Evolutionary conservation across 2,888 invertebrate genomes (phyloP), one percentile per base, ranked within the genome.

Genomic region (Cataglyphis albicans): DNA sequence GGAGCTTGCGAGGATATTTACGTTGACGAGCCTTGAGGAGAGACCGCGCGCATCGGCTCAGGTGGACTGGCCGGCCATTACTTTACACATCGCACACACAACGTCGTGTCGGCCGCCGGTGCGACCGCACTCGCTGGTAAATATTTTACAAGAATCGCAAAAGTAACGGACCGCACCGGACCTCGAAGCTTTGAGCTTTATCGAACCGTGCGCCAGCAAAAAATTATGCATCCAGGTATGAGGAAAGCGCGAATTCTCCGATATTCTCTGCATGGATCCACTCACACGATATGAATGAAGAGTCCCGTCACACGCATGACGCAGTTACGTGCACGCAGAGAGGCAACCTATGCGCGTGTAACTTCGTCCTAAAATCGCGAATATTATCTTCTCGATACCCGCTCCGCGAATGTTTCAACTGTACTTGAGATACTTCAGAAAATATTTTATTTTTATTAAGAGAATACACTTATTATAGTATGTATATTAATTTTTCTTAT

Each of bases 111-210:
- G 52, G 32, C 59, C 21, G 32, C 59, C 21, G 41, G 32, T 52
- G 52, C 59, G 44, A 59, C 18, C 80, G 21, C n/a, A 52, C 65
- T 65, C 21, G 44, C 74, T 18, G 18, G 72, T 86, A 73, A 88
- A 88, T 88, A 88, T 84, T 84, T 88, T 63, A 86, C 75, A 83
- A 88, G 57, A 44, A 55, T 81, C 73, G 75, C 59, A 61, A 67
- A 63, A 82, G 81, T 67, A 55, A 61, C 76, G 35, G 59, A 25
- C 25, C 55, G 48, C 57, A 59, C n/a, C 12, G 55, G 21, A 59
- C 29, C 52, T 15, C 48, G 52, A 55, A 48, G 59, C 59, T 84
- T 67, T 67, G 64, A 70, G 57, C 44, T 59, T 57, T 76, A 70
- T 57, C 72, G 78, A 78, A 68, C 44, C 70, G 57, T 70, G 41